Base-by-base conservation (phyloP, 2,113 vertebrate genomes). In the Bagarius yarrelli region DNA sequence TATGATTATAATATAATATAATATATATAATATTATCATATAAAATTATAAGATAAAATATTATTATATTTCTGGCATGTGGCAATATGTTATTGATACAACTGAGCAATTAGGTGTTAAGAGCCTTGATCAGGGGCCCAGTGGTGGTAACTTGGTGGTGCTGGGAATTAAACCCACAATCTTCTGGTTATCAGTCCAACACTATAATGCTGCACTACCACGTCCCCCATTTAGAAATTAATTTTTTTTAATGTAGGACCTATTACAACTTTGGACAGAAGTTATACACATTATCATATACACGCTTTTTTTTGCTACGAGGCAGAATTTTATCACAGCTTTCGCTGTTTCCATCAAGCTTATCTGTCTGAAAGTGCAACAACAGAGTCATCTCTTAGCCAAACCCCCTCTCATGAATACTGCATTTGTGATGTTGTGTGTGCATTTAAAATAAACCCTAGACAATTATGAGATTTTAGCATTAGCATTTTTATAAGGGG, bases 401-500 rank as follows among this genome's bases (percentile, higher is more conserved):
- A 15, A 75, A 50, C 32, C 50, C 32, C 50, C 36, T 50, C 77
- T 64, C 66, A 82, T 84, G 72, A 79, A 82, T 77, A 86, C 77
- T 76, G 81, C 34, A 70, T 85, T 85, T 34, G 52, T 81, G 78
- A 78, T 70, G 63, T 83, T 79, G 53, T 23, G 36, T 32, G 23
- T 75, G 84, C 84, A 82, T 82, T 59, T 44, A 55, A 47, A 82
- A 82, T 76, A 70, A 70, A 72, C 36, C 60, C n/a, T 55, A 79
- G 80, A 81, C 80, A 82, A 82, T 79, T 76, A 82, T 82, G 61
- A 82, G 75, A 70, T 76, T 76, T 82, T 63, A 80, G 69, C 76
- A 85, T 85, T 85, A 82, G 34, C 63, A 76, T 85, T 85, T 82
- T 85, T 64, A 82, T 79, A 76, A 85, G 70, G 63, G 55, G 44